A percentile compares a stretch with the other conserved stretches of the same genome.
Conservation (phyloP, 1,140 invertebrate species). For the Hycleus cichorii region DNA sequence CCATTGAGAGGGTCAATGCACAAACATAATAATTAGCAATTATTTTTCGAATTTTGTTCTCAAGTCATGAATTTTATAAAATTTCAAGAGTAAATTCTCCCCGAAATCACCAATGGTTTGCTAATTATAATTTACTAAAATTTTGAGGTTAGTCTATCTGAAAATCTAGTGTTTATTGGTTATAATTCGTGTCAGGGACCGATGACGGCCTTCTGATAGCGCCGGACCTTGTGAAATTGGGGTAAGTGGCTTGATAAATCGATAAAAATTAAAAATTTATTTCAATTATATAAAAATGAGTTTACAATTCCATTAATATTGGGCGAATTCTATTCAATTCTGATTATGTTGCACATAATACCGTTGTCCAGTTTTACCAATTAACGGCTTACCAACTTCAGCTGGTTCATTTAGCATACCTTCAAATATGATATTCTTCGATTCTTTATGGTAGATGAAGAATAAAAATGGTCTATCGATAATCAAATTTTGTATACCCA, state of each 20-base stretch:
- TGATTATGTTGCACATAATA: neutral
- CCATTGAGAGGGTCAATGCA: no score
- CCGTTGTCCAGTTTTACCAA: neutral
- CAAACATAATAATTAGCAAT: no score
- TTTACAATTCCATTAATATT: neutral
- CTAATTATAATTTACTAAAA: no score
- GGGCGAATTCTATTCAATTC: neutral
- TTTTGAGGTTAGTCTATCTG: no score
- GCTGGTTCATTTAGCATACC: slow-evolving; percentile 53
- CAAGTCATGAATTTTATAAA: no score
- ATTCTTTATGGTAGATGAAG: slow-evolving; percentile 55
- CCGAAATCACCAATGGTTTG: no score
- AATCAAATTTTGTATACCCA: slow-evolving; percentile 48
- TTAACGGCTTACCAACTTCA: neutral
- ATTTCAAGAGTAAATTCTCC: no score
- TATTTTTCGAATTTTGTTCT: no score
- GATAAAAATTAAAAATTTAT: neutral
- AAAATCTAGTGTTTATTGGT: no score
- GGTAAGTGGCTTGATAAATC: neutral
- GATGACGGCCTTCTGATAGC: no score
- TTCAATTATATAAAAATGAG: neutral
- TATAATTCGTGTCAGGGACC: no score
- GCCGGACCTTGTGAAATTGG: no score
- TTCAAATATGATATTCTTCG: slow-evolving; percentile 56
- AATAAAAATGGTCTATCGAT: slow-evolving; percentile 67